Conservation (phyloP, 1,140 invertebrate genomes). For the Drosophila seguyi region DNA sequence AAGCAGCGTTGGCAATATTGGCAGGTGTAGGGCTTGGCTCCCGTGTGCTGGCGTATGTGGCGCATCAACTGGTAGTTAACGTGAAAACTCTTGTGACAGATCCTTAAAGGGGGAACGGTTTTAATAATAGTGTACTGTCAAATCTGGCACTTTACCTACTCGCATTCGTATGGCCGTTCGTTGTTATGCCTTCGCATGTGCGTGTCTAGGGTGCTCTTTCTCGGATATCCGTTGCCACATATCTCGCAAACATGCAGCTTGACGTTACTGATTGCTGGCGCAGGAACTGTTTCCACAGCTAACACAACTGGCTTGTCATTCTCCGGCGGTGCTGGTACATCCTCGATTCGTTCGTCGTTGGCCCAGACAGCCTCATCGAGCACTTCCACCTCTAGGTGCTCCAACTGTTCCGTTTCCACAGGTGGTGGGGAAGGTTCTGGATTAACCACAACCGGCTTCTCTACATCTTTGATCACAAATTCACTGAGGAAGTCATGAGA, state of each 20-base stretch:
- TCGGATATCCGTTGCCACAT: constrained; percentile 78
- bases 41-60: constrained; percentile 81
- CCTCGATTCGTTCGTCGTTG: constrained; percentile 48
- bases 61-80: constrained; percentile 82
- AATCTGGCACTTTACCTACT: constrained; percentile 46
- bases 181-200: constrained; percentile 81
- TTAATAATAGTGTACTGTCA: no score
- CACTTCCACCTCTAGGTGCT: constrained; percentile 54
- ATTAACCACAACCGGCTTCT: background rate
- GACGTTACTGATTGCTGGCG: background rate
- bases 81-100: constrained; percentile 75
- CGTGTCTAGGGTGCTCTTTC: constrained; percentile 73
- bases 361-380: constrained; percentile 56
- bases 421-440: background rate
- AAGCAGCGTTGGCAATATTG: constrained; percentile 89
- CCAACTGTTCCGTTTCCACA: constrained; percentile 29
- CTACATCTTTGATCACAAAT: constrained; percentile 53
- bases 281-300: constrained; percentile 1
- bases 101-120: constrained; percentile 35
- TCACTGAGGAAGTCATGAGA: constrained; percentile 71
- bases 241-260: constrained; percentile 73
- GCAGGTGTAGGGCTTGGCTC: constrained; percentile 88
- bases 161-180: constrained; percentile 80
- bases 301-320: constrained; percentile 12
- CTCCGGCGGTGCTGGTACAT: background rate